Evolutionary conservation across 1,140 invertebrate species (phyloP), one percentile per base, ranked within the genome.

Genomic region (Arion vulgaris): DNA sequence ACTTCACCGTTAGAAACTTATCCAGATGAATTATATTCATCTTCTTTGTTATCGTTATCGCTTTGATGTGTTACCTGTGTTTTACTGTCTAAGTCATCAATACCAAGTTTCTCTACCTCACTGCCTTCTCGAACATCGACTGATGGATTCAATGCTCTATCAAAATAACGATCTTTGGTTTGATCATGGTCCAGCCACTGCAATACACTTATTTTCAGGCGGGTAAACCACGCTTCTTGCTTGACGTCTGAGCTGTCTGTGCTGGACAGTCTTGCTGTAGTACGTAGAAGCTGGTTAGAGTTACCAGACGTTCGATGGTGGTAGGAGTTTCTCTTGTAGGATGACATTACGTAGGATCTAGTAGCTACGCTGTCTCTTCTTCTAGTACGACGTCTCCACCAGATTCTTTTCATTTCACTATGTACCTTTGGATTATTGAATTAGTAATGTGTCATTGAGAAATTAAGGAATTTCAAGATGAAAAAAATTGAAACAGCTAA

Each of bases 321-420:
- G 53, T 34, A 76, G 51, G 82, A 83, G 26, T 53, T 68, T 49
- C 78, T 77, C 32, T 82, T 81, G 51, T 80, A 71, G 53, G 83
- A 84, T 38, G 85, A 86, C 23, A 86, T 38, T 5, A 62, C 83
- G 62, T 84, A 86, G 53, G 85, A 86, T 4, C 81, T 76, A 28
- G 85, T 86, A 23, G 79, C 45, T 2, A 78, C 85, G 19, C 81
- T 84, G 68, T 83, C 80, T 57, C 81, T 66, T 11, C 85, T 36
- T 9, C 85, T 51, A n/a, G 53, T 86, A 41, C 66, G 76, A 32
- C 77, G 62, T 17, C 82, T 66, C 34, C n/a, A 82, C 85, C 85
- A 86, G 69, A 86, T 84, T 13, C 83, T 62, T 26, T 80, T 81
- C 11, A 86, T 75, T 51, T 86, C 85, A 9, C 66, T 62, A 71